Evolutionary conservation across 2,888 invertebrate species (phyloP).

Genomic region (Drosophila yooni): DNA sequence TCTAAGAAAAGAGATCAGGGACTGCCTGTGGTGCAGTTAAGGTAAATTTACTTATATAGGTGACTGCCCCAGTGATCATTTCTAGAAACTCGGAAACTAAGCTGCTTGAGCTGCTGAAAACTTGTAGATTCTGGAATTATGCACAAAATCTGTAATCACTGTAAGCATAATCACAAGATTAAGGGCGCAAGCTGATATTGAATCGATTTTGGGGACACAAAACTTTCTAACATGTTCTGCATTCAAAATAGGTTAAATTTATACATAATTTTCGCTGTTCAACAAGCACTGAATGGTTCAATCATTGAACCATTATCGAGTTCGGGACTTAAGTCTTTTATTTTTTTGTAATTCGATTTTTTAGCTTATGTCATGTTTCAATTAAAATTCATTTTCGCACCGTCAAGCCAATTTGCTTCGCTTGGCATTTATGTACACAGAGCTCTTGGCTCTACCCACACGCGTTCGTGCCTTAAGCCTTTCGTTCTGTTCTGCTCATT

Average conservation of each 20-base stretch:
- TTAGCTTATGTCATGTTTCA: conserved; percentile 73
- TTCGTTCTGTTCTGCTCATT: conserved; percentile 38
- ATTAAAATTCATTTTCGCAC: conserved; percentile 45
- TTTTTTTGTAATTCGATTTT: conserved; percentile 32
- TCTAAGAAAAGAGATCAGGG: conserved; percentile 18
- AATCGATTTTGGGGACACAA: conserved; percentile 2
- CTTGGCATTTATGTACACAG: conserved; percentile 15
- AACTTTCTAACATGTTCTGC: conserved; percentile 69
- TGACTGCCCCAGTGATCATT: background rate
- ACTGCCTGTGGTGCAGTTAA: background rate
- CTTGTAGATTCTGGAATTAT: conserved; percentile 3
- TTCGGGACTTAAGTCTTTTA: conserved; percentile 57
- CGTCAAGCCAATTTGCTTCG: conserved; percentile 33
- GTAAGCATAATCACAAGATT: conserved; percentile 34
- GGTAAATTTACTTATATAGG: background rate
- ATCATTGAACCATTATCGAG: conserved; percentile 22
- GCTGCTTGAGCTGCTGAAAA: conserved; percentile 8
- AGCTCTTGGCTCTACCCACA: conserved; percentile 54
- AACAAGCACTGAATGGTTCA: conserved; percentile 35
- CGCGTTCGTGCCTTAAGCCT: conserved; percentile 47
- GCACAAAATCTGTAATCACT: background rate
- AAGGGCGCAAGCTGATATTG: conserved; percentile 36
- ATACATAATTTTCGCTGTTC: conserved; percentile 31
- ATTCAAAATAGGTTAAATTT: conserved; percentile 37
- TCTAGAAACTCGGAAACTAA: conserved; percentile 2